Evolutionary conservation across 2,888 invertebrate species (phyloP).

Genomic region (Leucophenga maculata): DNA sequence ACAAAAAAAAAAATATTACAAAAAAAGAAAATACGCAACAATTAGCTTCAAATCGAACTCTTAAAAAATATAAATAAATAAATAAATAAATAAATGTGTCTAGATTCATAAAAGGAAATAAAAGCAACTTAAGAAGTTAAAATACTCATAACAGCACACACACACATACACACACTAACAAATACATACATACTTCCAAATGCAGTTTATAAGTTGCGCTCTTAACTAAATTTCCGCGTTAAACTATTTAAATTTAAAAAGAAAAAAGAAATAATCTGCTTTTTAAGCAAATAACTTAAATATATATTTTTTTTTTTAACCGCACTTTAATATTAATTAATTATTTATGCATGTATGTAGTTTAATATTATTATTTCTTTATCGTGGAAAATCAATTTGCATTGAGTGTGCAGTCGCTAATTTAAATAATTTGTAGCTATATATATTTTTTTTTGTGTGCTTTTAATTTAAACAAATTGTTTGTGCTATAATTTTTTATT

Average conservation of each 20-base stretch:
- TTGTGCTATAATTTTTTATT: background rate
- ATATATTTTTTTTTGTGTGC: no score
- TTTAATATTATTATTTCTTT: background rate
- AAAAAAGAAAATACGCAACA: conserved; percentile 6
- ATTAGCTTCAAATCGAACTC: background rate
- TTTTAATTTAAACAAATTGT: no score
- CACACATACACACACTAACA: no score
- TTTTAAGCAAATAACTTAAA: background rate
- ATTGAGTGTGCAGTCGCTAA: background rate
- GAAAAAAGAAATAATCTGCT: no score
- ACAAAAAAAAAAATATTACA: conserved; percentile 14
- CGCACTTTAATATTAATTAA: background rate
- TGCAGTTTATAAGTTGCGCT: background rate
- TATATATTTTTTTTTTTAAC: background rate
- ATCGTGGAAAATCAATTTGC: conserved; percentile 4
- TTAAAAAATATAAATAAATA: background rate
- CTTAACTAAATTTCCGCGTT: background rate
- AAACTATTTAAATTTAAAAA: background rate
- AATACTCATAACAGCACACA: background rate
- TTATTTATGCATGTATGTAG: conserved; percentile 9
- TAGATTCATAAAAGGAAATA: background rate
- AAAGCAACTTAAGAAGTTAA: no score
- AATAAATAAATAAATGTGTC: background rate
- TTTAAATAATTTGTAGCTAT: no score
- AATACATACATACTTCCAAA: background rate